These are phyloP conservation scores for Myotis yumanensis DNA, from an alignment of 2,113 vertebrate species.

Conservation along the genomic window DNA sequence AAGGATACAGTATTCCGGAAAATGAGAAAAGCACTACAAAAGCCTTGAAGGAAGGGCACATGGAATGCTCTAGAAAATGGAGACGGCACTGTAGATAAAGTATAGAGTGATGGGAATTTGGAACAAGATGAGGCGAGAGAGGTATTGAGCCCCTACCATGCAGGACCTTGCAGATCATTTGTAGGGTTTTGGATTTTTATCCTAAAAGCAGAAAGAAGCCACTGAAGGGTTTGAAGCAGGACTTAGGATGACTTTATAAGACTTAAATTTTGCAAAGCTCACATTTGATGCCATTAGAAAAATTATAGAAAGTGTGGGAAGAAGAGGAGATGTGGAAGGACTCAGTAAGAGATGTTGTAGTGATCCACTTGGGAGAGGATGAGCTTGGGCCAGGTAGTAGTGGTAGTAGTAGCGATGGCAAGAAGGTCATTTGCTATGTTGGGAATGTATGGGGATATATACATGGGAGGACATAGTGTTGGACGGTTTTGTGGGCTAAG, in stretches of 20 bases:
- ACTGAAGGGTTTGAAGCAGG: not conserved
- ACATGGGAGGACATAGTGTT: no score
- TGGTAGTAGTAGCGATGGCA: not conserved
- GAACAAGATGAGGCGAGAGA: not conserved
- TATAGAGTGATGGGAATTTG: not conserved
- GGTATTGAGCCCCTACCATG: not conserved
- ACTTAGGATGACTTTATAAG: not conserved
- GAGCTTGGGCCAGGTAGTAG: no score
- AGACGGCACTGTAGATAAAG: not conserved
- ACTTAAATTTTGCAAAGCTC: not conserved
- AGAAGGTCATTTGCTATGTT: not conserved
- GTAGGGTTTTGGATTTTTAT: constrained; percentile 27
- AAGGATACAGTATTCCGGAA: not conserved
- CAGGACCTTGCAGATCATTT: not conserved
- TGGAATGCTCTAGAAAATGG: constrained; percentile 3
- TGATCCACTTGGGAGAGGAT: not conserved
- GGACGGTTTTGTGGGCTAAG: not conserved
- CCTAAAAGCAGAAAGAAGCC: not conserved
- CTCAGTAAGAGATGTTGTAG: not conserved
- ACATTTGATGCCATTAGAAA: not conserved
- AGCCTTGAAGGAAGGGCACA: not conserved
- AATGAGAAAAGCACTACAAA: not conserved
- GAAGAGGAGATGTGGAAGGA: not conserved
- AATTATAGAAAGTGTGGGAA: not conserved
- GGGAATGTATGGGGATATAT: not conserved